Base-by-base conservation (phyloP, 2,888 invertebrate species). In the Entomobrya multifasciata region DNA sequence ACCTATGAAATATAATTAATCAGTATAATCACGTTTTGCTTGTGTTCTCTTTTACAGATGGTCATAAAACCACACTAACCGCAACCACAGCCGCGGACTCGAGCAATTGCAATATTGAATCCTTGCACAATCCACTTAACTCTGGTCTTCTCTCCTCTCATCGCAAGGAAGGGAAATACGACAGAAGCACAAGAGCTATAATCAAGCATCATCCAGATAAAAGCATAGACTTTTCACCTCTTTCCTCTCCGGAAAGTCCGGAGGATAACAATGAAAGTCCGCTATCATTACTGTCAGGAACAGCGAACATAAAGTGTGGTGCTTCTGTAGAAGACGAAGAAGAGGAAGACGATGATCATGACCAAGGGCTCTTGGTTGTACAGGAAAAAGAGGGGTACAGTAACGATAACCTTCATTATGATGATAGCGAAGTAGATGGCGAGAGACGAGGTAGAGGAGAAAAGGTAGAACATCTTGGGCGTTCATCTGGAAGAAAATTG, bases 171-270 rank as follows among this genome's bases (percentile, higher is more conserved):
- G 47, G 30, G 15, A 77, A 67, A 22, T 52, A 67, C 41, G 74
- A 52, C 25, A 44, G 27, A 44, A 27, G 36, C 5, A 47, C 25
- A n/a, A 13, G 36, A 25, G 47, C 60, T 17, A 44, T 44, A 25
- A 78, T 15, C 57, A 65, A 80, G 30, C 62, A 78, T 30, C 62
- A 76, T 27, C 20, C 36, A 41, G 67, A 65, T 25, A 84, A 84
- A 30, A 78, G 84, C 27, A 52, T 84, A 27, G 77, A 78, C 78
- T 84, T 84, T 70, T 84, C 83, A 20, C 83, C 84, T n/a, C 67
- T 84, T 60, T 78, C 84, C 30, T 84, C 84, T 22, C 84, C 84
- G 0, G 84, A 84, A 30, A 84, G 78, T 84, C 84, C 84, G 6
- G 84, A 84, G 30, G 78, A 78, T 10, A 67, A 81, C 72, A 70